Conservation (phyloP, 2,888 invertebrate species). For the Ectemnius continuus region DNA sequence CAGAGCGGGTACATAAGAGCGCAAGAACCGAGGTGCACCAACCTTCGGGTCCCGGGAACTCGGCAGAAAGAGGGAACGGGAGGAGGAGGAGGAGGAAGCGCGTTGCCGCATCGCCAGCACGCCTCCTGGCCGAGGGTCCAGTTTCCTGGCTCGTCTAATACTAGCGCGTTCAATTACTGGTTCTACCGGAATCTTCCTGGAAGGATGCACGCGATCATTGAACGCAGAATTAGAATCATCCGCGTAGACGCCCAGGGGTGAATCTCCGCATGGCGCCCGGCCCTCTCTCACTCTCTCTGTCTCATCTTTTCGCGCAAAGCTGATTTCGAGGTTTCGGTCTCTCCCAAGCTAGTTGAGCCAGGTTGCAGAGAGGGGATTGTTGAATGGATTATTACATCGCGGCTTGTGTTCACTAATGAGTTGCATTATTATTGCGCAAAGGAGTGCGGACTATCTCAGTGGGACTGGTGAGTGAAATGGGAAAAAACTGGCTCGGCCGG, state of each 20-base stretch:
- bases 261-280: slow-evolving; percentile 20
- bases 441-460: no score
- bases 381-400: no score
- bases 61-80: slow-evolving; percentile 35
- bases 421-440: no score
- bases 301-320: not conserved
- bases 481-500: no score
- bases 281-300: not conserved
- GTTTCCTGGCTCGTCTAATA: slow-evolving; percentile 59
- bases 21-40: slow-evolving; percentile 68
- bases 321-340: no score
- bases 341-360: no score
- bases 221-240: slow-evolving; percentile 54
- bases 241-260: slow-evolving; percentile 21
- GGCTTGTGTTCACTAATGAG: no score
- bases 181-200: slow-evolving; percentile 66
- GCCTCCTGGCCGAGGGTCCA: slow-evolving; percentile 61
- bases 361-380: no score
- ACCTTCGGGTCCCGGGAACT: slow-evolving; percentile 60
- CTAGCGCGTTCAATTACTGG: slow-evolving; percentile 61
- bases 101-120: slow-evolving; percentile 42
- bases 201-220: slow-evolving; percentile 57
- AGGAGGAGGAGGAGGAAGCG: slow-evolving; percentile 42
- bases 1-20: slow-evolving; percentile 51
- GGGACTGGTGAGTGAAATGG: no score